These are phyloP conservation scores for Coenonympha arcania DNA, from an alignment of 2,888 invertebrate genomes.

Conservation along the genomic window DNA sequence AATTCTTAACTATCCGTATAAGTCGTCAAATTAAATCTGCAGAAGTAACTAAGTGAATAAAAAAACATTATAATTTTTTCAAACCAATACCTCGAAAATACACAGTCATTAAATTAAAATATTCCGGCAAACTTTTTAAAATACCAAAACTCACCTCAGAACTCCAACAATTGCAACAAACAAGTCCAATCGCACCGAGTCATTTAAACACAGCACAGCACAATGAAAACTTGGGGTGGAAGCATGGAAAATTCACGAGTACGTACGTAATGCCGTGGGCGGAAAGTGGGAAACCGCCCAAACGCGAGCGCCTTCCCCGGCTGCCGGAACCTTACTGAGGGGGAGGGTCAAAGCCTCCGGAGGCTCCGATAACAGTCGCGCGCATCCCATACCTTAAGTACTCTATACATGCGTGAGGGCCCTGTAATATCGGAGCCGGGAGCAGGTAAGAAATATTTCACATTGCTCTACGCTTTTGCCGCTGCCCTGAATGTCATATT, in stretches of 20 bases:
- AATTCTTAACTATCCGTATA: too few relatives aligned
- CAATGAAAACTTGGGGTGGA: slow-evolving; percentile 26
- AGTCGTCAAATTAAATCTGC: too few relatives aligned
- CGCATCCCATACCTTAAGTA: slow-evolving; percentile 61
- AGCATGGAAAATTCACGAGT: slow-evolving; percentile 30
- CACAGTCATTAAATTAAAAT: neutral
- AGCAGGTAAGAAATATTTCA: slow-evolving; percentile 51
- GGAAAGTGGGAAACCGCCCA: slow-evolving; percentile 38
- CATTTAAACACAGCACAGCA: slow-evolving; percentile 44
- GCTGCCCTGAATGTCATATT: slow-evolving; percentile 27
- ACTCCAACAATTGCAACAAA: slow-evolving; percentile 37
- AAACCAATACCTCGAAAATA: neutral
- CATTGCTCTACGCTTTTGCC: slow-evolving; percentile 33
- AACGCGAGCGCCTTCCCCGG: slow-evolving; percentile 47
- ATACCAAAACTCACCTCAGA: slow-evolving; percentile 33
- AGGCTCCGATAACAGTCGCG: slow-evolving; percentile 56
- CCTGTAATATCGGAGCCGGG: slow-evolving; percentile 51
- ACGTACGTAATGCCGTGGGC: slow-evolving; percentile 36
- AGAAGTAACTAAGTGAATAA: too few relatives aligned
- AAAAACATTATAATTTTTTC: too few relatives aligned
- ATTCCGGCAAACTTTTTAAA: slow-evolving; percentile 8
- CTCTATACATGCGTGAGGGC: slow-evolving; percentile 41
- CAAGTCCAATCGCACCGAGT: slow-evolving; percentile 46
- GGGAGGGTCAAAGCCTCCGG: slow-evolving; percentile 49
- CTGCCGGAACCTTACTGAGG: slow-evolving; percentile 55